Evolutionary conservation across 2,888 invertebrate genomes (phyloP), one percentile per base, ranked within the genome.

Genomic region (Rhimphoctona megacephalus): DNA sequence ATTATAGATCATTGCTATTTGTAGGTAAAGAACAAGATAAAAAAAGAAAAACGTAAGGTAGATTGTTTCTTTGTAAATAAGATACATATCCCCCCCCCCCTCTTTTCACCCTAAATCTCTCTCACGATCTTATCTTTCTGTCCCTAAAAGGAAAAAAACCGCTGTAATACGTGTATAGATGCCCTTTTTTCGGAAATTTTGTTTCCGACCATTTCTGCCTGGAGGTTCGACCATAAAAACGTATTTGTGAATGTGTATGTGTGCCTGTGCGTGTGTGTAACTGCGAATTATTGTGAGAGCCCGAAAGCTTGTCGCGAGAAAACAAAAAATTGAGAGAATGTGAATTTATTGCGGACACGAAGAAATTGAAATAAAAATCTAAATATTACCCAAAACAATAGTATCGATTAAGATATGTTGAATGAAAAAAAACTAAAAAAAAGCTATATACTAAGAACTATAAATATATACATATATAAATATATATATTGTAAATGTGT

Each of bases 401-500:
- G 90, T 93, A 91, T 90, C 86, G 77, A 89, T 91, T 91, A 91
- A 90, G 88, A 89, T 91, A 89, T 90, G 90, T 90, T 88, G 88
- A 90, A 82, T 82, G 86, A 86, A 87, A 89, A 83, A 30, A 30
- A 61, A 49, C 19, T n/a, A 49, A 49, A 25, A 30, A n/a, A 61
- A 91, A 91, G 89, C 90, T 91, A 91, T 91, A 91, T 90, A 91
- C 89, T 90, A 89, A 91, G 92, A 92, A 90, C 92, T 93, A 91
- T 92, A 91, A 90, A 90, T 88, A 88, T 87, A 88, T 89, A 91
- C 88, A 90, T 90, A 89, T 90, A 90, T 91, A 91, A 88, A 91
- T 91, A 92, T 93, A 93, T 93, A 93, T 93, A 93, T 93, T 93
- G 93, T 94, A 94, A 93, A 94, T 94, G 94, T 92, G 91, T 94